These are phyloP conservation scores for Cerceris ruficornis DNA, from an alignment of 2,888 invertebrate species.

Conservation along the genomic window DNA sequence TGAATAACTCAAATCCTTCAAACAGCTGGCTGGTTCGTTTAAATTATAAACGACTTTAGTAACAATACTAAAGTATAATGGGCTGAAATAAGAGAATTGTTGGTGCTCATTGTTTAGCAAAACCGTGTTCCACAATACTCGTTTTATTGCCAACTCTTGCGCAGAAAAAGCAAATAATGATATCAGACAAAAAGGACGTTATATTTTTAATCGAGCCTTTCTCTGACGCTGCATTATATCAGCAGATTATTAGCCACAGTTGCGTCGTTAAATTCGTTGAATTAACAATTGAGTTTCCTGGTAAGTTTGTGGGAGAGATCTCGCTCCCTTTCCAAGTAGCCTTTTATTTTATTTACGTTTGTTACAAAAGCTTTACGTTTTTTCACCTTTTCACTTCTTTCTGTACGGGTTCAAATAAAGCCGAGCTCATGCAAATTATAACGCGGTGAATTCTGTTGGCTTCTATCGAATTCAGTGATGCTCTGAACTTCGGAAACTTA, in stretches of 20 bases:
- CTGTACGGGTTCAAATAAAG: too few relatives aligned
- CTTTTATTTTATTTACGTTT: constrained; percentile 3
- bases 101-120: constrained; percentile 14
- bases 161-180: constrained; percentile 32
- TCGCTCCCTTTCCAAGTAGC: constrained; percentile 17
- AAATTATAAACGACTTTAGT: too few relatives aligned
- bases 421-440: too few relatives aligned
- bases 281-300: constrained; percentile 35
- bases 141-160: neutral
- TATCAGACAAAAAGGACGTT: constrained; percentile 16
- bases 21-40: too few relatives aligned
- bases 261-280: constrained; percentile 31
- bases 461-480: too few relatives aligned
- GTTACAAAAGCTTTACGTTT: neutral
- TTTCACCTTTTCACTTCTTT: too few relatives aligned
- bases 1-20: too few relatives aligned
- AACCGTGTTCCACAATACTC: constrained; percentile 10
- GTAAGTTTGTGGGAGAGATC: constrained; percentile 21
- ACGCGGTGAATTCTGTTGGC: too few relatives aligned
- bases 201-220: constrained; percentile 37
- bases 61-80: neutral
- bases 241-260: neutral
- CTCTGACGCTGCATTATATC: constrained; percentile 3
- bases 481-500: too few relatives aligned
- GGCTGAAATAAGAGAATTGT: neutral